Percentiles rank a stretch among this genome's conserved stretches.
These are phyloP conservation scores for Noctilio leporinus DNA, from an alignment of 2,113 vertebrate species.

Conservation along the genomic window DNA sequence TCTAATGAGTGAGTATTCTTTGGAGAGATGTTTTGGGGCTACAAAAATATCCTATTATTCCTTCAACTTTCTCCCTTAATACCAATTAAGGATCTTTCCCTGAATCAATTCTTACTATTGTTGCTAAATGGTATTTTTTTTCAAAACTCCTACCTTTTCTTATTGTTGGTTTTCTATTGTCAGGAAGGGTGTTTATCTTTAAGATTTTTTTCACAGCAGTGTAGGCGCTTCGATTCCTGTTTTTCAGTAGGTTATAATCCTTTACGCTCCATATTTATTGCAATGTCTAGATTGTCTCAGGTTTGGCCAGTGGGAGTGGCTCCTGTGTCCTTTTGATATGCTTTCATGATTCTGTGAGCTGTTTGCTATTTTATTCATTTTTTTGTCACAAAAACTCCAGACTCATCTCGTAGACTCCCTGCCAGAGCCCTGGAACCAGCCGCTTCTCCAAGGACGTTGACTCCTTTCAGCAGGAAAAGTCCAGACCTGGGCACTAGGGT, in stretches of 20 bases:
- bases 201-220: background rate
- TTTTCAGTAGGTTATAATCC: background rate
- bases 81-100: background rate
- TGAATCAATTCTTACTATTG: background rate
- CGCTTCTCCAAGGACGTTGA: background rate
- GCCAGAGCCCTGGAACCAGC: background rate
- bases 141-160: background rate
- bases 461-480: background rate
- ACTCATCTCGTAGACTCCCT: background rate
- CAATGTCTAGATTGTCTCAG: background rate
- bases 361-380: background rate
- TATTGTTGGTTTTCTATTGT: background rate
- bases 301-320: background rate
- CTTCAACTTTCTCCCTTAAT: background rate
- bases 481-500: background rate
- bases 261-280: background rate
- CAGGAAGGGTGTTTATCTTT: background rate
- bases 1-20: background rate
- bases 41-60: background rate
- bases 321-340: background rate
- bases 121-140: background rate
- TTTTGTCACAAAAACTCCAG: background rate
- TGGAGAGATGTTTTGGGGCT: background rate
- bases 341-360: background rate
- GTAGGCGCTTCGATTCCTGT: background rate